Percentiles rank a stretch among this genome's conserved stretches.
Conservation (phyloP, 1,140 invertebrate genomes). For the Platorchestia sp. region DNA sequence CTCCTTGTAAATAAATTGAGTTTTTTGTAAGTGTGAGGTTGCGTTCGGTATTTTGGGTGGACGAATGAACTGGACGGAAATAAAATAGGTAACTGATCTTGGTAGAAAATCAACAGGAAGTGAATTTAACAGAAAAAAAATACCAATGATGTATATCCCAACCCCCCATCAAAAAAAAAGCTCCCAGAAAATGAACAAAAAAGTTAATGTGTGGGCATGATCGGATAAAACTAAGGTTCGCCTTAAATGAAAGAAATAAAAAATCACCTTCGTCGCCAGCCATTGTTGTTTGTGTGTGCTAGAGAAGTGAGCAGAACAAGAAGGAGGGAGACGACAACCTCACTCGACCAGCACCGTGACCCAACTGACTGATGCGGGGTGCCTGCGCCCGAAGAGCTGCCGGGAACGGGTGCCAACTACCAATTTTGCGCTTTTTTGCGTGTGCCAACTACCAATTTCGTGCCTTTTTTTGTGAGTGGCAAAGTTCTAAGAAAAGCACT, state of each 20-base stretch:
- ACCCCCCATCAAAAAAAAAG: too few relatives aligned
- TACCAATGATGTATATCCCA: too few relatives aligned
- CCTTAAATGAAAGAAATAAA: neutral
- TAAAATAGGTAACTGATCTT: too few relatives aligned
- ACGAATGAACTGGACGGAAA: too few relatives aligned
- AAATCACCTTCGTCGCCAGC: conserved; percentile 52
- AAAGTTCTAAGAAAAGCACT: neutral
- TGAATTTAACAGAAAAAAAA: too few relatives aligned
- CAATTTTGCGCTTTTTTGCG: neutral
- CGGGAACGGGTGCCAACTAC: neutral
- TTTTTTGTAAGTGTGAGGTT: too few relatives aligned
- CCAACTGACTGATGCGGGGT: neutral
- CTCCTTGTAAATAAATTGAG: too few relatives aligned
- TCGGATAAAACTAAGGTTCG: too few relatives aligned
- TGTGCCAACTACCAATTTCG: neutral
- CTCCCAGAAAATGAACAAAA: too few relatives aligned
- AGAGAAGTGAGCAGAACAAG: conserved; percentile 51
- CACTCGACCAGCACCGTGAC: conserved; percentile 48
- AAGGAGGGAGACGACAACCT: conserved; percentile 14
- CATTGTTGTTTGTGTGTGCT: conserved; percentile 40
- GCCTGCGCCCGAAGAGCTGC: neutral
- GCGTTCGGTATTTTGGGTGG: too few relatives aligned
- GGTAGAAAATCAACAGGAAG: too few relatives aligned
- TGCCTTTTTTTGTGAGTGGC: neutral
- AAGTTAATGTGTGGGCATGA: too few relatives aligned